Evolutionary conservation across 1,140 invertebrate genomes (phyloP), one percentile per base, ranked within the genome.

Genomic region (Calephelis virginiensis): DNA sequence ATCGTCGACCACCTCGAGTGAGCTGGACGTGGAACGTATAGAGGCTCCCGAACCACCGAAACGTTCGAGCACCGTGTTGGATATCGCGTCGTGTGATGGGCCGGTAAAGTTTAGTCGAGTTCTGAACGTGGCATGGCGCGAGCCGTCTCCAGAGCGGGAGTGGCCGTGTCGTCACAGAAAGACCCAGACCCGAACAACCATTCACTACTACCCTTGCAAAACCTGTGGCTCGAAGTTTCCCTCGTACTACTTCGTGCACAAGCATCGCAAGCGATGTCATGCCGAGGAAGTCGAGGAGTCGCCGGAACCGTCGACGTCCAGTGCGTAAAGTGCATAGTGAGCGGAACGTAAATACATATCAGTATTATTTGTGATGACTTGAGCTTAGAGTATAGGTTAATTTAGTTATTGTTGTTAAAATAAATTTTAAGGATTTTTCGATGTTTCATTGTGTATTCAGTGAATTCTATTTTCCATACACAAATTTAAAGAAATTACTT

Each of bases 201-300:
- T 97, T 0, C 96, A 97, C 83, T 98, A 97, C 90, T 98, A 97
- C 89, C 96, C 97, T 0, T 98, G 97, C 90, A 97, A 97, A 86
- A 97, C 95, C 0, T 98, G 97, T 89, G 97, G 97, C 28, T 96
- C 94, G 80, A 97, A 97, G 90, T 98, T 98, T 81, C 97, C 97
- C 0, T 97, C 96, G 73, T 98, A 98, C 80, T 98, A 98, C 83
- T 98, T 98, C 91, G 97, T 98, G 5, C 97, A 97, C 82, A 98
- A 98, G 78, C 97, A 98, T 87, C 91, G 96, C 37, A 97, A 97
- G 89, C 80, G 96, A 70, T 97, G 96, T 83, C 96, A 98, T 80
- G 94, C 94, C 5, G 93, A 94, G 50, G 94, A 94, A 71, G 84
- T 92, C 62, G 80, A 79, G 12, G 81, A 59, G 1, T 72, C 75